These are phyloP conservation scores for Chelonus formosanus DNA, from an alignment of 2,888 invertebrate species.

Conservation along the genomic window DNA sequence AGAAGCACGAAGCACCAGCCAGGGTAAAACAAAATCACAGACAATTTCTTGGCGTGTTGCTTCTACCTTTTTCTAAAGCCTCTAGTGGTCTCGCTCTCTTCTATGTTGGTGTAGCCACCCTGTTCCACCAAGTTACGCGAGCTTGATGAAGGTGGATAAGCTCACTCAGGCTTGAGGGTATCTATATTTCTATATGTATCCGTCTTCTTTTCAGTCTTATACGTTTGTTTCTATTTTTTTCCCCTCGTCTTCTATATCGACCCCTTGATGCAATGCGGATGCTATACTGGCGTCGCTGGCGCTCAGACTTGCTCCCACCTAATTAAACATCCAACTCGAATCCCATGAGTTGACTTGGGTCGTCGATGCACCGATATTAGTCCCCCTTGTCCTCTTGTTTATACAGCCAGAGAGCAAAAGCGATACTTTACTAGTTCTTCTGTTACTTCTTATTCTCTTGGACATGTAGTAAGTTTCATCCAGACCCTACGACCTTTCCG, in stretches of 20 bases:
- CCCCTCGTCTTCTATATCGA: constrained; percentile 8
- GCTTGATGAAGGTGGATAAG: constrained; percentile 61
- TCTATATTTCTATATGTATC: constrained; percentile 36
- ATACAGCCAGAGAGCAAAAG: background rate
- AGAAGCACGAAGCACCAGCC: constrained; percentile 39
- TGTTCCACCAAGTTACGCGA: constrained; percentile 29
- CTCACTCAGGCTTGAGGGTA: constrained; percentile 34
- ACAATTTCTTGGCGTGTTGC: constrained; percentile 59
- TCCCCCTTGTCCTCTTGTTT: constrained; percentile 42
- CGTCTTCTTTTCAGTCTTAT: constrained; percentile 19
- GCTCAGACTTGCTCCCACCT: constrained; percentile 54
- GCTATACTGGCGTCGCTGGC: constrained; percentile 40
- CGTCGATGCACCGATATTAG: constrained; percentile 65
- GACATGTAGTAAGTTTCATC: no score
- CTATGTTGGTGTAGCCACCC: constrained; percentile 18
- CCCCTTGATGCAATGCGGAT: constrained; percentile 32
- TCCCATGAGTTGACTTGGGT: constrained; percentile 55
- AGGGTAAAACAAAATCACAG: constrained; percentile 61
- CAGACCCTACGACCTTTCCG: constrained; percentile 30
- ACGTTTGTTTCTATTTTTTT: constrained; percentile 22
- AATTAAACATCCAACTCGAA: constrained; percentile 64
- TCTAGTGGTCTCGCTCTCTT: constrained; percentile 4
- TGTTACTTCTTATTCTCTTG: background rate
- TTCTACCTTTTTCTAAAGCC: constrained; percentile 2
- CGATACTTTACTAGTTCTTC: constrained; percentile 1